Percentiles rank a stretch among this genome's conserved stretches.
Evolutionary conservation across 2,797 vertebrate genomes (phyloP).

Genomic region (Pipistrellus kuhlii): DNA sequence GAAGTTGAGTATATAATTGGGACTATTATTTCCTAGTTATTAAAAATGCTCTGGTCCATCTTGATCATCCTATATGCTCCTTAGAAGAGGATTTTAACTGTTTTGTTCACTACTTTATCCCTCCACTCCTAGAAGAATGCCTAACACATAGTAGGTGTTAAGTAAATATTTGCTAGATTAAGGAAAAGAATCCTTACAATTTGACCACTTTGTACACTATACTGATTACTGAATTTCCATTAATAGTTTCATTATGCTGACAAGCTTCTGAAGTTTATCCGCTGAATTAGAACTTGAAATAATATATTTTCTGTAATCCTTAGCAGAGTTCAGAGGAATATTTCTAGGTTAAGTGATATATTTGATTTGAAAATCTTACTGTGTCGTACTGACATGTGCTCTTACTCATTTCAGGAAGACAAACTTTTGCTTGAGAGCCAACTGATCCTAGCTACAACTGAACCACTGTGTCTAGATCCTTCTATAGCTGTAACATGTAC

Average conservation of each 20-base stretch:
- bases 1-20: background rate
- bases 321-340: background rate
- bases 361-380: background rate
- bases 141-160: background rate
- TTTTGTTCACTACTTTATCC: background rate
- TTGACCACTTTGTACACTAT: background rate
- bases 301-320: background rate
- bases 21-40: background rate
- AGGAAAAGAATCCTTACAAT: background rate
- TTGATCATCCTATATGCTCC: background rate
- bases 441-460: constrained; percentile 96
- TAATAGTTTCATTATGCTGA: background rate
- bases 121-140: background rate
- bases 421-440: constrained; percentile 98
- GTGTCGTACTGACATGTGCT: background rate
- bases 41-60: background rate
- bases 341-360: background rate
- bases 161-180: background rate
- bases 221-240: background rate
- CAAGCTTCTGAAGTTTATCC: background rate
- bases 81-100: background rate
- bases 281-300: background rate
- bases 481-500: constrained; percentile 97
- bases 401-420: constrained; percentile 92
- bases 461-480: constrained; percentile 98